Evolutionary conservation across 35 echinoderm and acorn worm species (phyloP).

Genomic region (Anneissia japonica): DNA sequence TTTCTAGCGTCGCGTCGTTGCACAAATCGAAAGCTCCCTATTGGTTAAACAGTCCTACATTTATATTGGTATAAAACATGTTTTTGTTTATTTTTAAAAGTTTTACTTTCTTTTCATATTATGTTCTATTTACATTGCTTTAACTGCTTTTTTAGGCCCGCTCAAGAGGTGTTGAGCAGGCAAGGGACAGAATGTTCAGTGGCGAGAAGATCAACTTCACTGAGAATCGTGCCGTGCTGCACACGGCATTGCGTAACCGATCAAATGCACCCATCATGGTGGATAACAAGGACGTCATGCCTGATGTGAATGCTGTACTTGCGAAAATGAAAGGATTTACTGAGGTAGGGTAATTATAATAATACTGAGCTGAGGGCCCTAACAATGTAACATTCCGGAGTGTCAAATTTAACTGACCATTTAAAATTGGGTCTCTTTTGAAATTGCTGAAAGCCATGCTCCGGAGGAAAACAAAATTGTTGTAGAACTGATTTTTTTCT

Average conservation of each 20-base stretch:
- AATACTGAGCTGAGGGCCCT: too few relatives aligned
- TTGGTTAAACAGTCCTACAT: background rate
- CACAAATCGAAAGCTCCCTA: background rate
- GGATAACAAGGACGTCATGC: constrained; percentile 73
- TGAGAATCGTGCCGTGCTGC: constrained; percentile 78
- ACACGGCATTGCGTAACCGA: constrained; percentile 80
- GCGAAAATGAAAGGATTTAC: constrained; percentile 66
- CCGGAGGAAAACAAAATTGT: too few relatives aligned
- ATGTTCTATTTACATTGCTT: background rate
- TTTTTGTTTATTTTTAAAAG: too few relatives aligned
- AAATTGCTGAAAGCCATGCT: too few relatives aligned
- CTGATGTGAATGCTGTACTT: constrained; percentile 79
- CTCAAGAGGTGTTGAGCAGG: constrained; percentile 50
- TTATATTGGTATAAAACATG: background rate
- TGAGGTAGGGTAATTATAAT: too few relatives aligned
- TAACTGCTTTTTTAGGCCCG: constrained; percentile 38
- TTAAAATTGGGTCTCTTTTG: too few relatives aligned
- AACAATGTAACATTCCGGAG: too few relatives aligned
- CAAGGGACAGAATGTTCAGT: constrained; percentile 69
- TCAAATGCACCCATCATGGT: constrained; percentile 84
- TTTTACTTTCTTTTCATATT: background rate
- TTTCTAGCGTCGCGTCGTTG: background rate
- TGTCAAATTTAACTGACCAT: too few relatives aligned
- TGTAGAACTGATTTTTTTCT: too few relatives aligned
- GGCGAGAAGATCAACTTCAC: constrained; percentile 99